These are phyloP conservation scores for Sceloporus undulatus DNA, from an alignment of 2,113 vertebrate genomes.

Conservation along the genomic window DNA sequence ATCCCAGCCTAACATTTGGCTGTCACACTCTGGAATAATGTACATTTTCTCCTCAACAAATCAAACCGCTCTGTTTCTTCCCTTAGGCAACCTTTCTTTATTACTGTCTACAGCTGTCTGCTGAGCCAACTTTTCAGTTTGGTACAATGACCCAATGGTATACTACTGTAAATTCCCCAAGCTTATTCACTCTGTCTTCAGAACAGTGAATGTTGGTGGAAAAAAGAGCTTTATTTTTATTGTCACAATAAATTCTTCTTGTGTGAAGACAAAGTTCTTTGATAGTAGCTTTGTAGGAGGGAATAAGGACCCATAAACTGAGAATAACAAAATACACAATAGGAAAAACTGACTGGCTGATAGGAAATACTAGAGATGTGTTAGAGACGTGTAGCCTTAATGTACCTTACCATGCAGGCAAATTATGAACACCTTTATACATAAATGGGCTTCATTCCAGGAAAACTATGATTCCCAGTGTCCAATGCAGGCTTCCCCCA, in stretches of 20 bases:
- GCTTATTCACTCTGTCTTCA: constrained; percentile 67
- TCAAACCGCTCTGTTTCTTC: constrained; percentile 49
- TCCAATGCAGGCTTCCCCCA: neutral
- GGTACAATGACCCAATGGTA: constrained; percentile 67
- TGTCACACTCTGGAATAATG: constrained; percentile 64
- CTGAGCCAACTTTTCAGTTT: constrained; percentile 60
- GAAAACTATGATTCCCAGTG: neutral
- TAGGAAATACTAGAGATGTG: constrained; percentile 40
- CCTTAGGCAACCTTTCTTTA: constrained; percentile 72
- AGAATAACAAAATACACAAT: constrained; percentile 36
- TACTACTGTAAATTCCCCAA: constrained; percentile 69
- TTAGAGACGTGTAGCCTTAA: neutral
- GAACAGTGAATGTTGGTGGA: constrained; percentile 61
- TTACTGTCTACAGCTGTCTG: constrained; percentile 68
- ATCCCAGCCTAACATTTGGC: constrained; percentile 47
- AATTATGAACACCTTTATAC: neutral
- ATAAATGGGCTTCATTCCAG: neutral
- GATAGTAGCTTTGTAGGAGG: constrained; percentile 56
- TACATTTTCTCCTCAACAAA: constrained; percentile 65
- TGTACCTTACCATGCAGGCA: neutral
- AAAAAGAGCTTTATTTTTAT: constrained; percentile 72
- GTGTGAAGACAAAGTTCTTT: constrained; percentile 61
- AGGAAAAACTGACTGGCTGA: constrained; percentile 40
- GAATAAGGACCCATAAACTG: constrained; percentile 53
- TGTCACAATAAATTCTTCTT: constrained; percentile 74